Evolutionary conservation across 2,888 invertebrate species (phyloP).

Genomic region (Ethmia dodecea): DNA sequence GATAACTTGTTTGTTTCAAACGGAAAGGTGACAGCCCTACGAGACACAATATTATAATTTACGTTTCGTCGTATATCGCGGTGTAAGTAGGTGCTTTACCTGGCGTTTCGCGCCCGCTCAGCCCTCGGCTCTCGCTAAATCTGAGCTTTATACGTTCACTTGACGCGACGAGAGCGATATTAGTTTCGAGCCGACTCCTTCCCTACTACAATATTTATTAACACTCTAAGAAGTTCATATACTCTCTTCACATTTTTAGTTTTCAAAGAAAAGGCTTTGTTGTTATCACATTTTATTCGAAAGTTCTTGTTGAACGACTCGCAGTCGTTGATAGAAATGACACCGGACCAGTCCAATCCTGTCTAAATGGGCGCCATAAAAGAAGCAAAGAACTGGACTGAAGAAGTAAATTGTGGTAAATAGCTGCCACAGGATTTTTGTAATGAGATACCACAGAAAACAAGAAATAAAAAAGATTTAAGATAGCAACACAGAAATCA

Average conservation of each 20-base stretch:
- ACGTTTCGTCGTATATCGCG: slow-evolving; percentile 75
- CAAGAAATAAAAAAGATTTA: too few species aligned
- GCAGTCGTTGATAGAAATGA: too few species aligned
- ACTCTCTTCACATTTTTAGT: slow-evolving; percentile 34
- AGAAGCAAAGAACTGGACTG: too few species aligned
- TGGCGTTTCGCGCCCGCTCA: slow-evolving; percentile 72
- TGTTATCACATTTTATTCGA: neutral
- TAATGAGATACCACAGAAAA: too few species aligned
- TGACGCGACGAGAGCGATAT: slow-evolving; percentile 75
- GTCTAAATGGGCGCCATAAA: too few species aligned
- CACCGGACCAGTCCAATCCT: too few species aligned
- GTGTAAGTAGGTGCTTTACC: slow-evolving; percentile 76
- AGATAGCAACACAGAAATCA: too few species aligned
- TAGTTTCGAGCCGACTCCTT: slow-evolving; percentile 72
- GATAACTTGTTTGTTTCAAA: too few species aligned
- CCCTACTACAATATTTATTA: slow-evolving; percentile 74
- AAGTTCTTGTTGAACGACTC: too few species aligned
- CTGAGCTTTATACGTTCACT: slow-evolving; percentile 78
- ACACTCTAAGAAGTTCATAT: slow-evolving; percentile 47
- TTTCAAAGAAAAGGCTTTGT: slow-evolving; percentile 26
- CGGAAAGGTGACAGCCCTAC: slow-evolving; percentile 9
- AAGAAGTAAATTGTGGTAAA: too few species aligned
- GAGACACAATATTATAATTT: slow-evolving; percentile 75
- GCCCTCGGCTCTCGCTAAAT: slow-evolving; percentile 73
- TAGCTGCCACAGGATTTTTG: too few species aligned